Base-by-base conservation (phyloP, 2,113 vertebrate species). In the Oryzias celebensis region DNA sequence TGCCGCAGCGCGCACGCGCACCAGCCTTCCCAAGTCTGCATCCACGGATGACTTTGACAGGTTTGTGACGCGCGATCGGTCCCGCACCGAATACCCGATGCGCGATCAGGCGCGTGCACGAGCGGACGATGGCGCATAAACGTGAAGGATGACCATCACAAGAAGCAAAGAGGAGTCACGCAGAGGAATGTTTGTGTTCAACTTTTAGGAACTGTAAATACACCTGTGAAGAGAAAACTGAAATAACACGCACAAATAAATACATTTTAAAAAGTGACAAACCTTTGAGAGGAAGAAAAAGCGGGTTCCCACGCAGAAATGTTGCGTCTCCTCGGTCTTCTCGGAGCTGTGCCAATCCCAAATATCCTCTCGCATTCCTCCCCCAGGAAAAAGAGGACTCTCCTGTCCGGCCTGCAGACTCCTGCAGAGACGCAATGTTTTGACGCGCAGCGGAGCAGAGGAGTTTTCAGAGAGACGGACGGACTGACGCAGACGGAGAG, bases 271-370 rank as follows among this genome's bases (percentile, higher is more conserved):
- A 68, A 74, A 49, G 69, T 73, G 42, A 64, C 61, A 60, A 87
- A 92, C 91, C 92, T 92, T 84, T 90, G 86, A 73, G 75, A 80
- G 81, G 76, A 83, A 85, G 80, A 86, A 91, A 88, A 83, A 48
- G 41, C 63, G 41, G 61, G 68, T 77, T 64, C 76, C 85, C 73
- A 73, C 84, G 73, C 71, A 69, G 65, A 85, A 83, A 87, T 61
- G 71, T 78, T 58, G 82, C 84, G 76, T 85, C 74, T 74, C 75
- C 68, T 80, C 71, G 62, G 72, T 65, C 75, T 69, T 71, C 56
- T 62, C 68, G 55, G 65, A 75, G 71, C 63, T 76, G 57, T 71
- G 81, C 80, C 88, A 85, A 69, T 75, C 49, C 78, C 81, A 83
- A 78, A 68, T 6, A 22, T 65, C 58, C 49, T 67, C 67, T 84